Evolutionary conservation across 2,113 vertebrate species (phyloP).

Genomic region (Apteryx mantelli): DNA sequence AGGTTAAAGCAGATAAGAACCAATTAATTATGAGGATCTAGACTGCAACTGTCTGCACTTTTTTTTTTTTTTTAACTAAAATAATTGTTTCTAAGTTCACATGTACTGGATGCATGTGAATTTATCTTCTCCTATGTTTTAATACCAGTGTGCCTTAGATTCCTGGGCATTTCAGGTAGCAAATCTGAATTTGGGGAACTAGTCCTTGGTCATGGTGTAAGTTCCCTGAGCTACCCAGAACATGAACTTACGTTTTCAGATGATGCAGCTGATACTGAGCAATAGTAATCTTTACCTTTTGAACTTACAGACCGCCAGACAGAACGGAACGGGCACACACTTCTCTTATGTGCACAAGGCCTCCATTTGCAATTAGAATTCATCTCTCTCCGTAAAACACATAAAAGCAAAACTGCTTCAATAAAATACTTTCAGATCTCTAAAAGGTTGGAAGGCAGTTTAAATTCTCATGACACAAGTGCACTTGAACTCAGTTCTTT

Average conservation of each 20-base stretch:
- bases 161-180: neutral
- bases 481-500: slow-evolving; percentile 47
- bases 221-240: neutral
- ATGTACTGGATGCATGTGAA: neutral
- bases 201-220: neutral
- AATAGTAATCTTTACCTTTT: neutral
- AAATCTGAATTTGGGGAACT: neutral
- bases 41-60: accelerated
- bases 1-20: neutral
- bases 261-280: neutral
- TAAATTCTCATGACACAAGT: slow-evolving; percentile 24
- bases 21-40: neutral
- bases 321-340: neutral
- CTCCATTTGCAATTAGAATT: slow-evolving; percentile 12
- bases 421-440: slow-evolving; percentile 20
- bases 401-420: slow-evolving; percentile 37
- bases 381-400: neutral
- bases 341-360: neutral
- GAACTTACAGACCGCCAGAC: neutral
- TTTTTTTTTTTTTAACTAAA: neutral
- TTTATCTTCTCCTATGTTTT: neutral
- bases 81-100: neutral
- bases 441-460: slow-evolving; percentile 36
- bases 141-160: neutral
- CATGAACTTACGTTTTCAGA: neutral